Evolutionary conservation across 2,888 invertebrate genomes (phyloP), one percentile per base, ranked within the genome.

Genomic region (Polyommatus icarus): DNA sequence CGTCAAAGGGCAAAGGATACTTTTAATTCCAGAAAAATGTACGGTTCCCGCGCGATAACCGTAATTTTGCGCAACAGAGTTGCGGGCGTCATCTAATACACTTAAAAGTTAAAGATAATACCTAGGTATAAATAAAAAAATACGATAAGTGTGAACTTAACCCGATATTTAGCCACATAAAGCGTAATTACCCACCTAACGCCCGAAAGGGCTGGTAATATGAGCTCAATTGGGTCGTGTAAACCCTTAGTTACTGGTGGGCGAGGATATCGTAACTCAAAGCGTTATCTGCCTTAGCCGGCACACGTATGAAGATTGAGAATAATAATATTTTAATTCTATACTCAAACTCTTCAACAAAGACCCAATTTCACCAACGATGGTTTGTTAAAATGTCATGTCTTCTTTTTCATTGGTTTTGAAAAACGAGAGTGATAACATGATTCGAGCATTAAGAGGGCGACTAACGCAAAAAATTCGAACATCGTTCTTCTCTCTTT

Each of bases 221-320:
- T 29, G 29, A 67, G 67, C 67, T 67, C 29, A 32, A 67, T 32
- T 67, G 67, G 67, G 29, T 67, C 67, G 67, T 29, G 67, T 67
- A 67, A 67, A 7, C 67, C 67, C 67, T 67, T 32, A 12, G 67
- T 29, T 67, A 67, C 67, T 67, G 29, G 67, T 18, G 67, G 29
- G 67, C 67, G 36, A n/a, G 20, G 8, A n/a, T 72, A 40, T 40
- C 40, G 72, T 72, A n/a, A 72, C 72, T 72, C 72, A 72, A 72
- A 72, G 10, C 72, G 20, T 20, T 72, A 72, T 40, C 72, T 40
- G n/a, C 72, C 36, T n/a, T n/a, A 20, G 72, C 72, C 72, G 8
- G 40, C 67, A 15, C 6, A 32, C 67, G 20, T 12, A 4, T 67
- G 15, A 15, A 29, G 12, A 15, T 61, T 61, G 61, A 10, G 24